A percentile compares a stretch with the other conserved stretches of the same genome.
phyloP scores from a whole-genome alignment of 1,140 invertebrate species.

The Carposina sasakii region DNA sequence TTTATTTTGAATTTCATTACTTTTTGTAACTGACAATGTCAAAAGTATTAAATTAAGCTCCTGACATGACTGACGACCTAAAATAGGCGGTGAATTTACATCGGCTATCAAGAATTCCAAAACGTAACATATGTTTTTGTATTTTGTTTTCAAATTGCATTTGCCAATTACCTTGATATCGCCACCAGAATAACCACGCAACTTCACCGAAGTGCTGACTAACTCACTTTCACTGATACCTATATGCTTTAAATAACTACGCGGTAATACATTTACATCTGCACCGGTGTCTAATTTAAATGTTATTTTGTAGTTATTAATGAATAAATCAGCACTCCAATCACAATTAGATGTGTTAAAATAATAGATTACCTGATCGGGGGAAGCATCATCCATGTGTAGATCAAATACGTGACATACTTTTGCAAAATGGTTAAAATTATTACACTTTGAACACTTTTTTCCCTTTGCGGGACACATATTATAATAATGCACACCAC shows the following conservation, averaged over 20 bases:
- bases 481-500: neutral
- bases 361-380: slow-evolving; percentile 6
- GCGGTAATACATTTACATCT: slow-evolving; percentile 7
- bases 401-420: slow-evolving; percentile 1
- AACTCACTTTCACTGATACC: neutral
- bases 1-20: neutral
- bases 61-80: neutral
- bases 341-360: neutral
- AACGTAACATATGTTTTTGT: neutral
- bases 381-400: neutral
- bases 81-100: neutral
- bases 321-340: neutral
- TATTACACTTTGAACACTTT: neutral
- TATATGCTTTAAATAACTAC: neutral
- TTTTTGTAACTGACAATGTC: neutral
- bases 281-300: slow-evolving; percentile 12
- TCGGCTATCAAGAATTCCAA: slow-evolving; percentile 3
- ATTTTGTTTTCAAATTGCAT: neutral
- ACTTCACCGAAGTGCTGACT: neutral
- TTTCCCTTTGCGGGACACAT: slow-evolving; percentile 4
- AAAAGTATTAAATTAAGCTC: neutral
- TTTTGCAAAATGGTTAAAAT: slow-evolving; percentile 8
- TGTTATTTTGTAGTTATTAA: neutral
- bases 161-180: neutral
- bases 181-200: slow-evolving; percentile 2